A percentile compares a stretch with the other conserved stretches of the same genome.
phyloP scores from a whole-genome alignment of 2,113 vertebrate genomes.

The Scomber colias region DNA sequence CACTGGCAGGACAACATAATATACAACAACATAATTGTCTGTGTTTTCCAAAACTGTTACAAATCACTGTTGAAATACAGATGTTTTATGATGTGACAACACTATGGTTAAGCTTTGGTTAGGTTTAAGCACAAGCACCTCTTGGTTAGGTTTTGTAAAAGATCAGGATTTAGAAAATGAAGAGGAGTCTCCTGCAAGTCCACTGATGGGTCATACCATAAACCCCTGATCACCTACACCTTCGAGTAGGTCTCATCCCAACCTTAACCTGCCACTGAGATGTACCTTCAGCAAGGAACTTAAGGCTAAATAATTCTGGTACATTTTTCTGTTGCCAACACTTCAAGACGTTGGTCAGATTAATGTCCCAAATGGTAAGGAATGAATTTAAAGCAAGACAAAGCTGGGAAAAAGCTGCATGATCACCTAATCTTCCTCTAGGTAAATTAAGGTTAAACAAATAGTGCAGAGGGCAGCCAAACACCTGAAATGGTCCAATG shows the following conservation, averaged over 20 bases:
- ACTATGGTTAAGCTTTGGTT: no score
- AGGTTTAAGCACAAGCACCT: no score
- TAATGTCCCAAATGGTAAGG: constrained; percentile 40
- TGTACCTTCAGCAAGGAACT: constrained; percentile 39
- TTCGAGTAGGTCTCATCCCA: not conserved
- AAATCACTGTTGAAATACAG: no score
- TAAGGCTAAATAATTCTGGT: constrained; percentile 8
- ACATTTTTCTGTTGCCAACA: constrained; percentile 10
- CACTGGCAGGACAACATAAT: no score
- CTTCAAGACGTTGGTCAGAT: constrained; percentile 22
- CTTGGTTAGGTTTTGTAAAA: no score
- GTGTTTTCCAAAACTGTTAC: no score
- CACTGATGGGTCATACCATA: no score
- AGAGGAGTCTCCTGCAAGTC: no score
- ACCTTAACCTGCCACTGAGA: not conserved
- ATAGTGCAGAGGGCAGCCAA: constrained; percentile 49
- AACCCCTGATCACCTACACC: not conserved
- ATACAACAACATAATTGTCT: no score
- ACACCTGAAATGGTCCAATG: constrained; percentile 4
- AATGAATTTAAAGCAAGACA: constrained; percentile 40
- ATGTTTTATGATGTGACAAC: no score
- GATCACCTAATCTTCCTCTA: constrained; percentile 51
- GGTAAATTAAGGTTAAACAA: constrained; percentile 62
- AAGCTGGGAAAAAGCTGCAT: constrained; percentile 25
- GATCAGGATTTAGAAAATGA: no score